These are phyloP conservation scores for Misgurnus mizolepis DNA, from an alignment of 2,113 vertebrate genomes.

Conservation along the genomic window DNA sequence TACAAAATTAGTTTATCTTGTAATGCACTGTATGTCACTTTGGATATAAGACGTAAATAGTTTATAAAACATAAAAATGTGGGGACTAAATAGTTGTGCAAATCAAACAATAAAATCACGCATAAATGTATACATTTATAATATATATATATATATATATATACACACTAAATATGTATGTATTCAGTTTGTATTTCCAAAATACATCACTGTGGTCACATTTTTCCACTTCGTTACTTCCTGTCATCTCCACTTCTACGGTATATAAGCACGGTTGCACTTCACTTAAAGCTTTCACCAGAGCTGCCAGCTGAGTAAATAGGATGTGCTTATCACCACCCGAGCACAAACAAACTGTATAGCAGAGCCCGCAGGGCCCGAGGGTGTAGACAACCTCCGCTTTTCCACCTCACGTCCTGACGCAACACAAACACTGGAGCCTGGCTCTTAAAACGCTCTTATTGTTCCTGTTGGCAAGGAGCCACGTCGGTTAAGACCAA, in stretches of 20 bases:
- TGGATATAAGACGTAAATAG: no score
- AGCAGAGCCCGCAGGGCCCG: slow-evolving; percentile 21
- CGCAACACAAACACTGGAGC: slow-evolving; percentile 14
- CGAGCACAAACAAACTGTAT: slow-evolving; percentile 31
- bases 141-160: no score
- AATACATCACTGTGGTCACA: not conserved
- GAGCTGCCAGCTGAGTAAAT: slow-evolving; percentile 36
- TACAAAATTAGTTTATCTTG: no score
- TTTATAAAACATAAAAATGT: no score
- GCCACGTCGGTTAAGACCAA: slow-evolving; percentile 38
- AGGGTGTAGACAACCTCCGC: slow-evolving; percentile 26
- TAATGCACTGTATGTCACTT: no score
- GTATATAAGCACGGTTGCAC: slow-evolving; percentile 1
- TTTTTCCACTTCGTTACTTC: slow-evolving; percentile 6
- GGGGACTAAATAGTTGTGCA: no score
- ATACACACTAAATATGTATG: not conserved
- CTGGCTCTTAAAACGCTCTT: slow-evolving; percentile 15
- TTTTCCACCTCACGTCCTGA: slow-evolving; percentile 14
- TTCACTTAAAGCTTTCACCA: slow-evolving; percentile 1
- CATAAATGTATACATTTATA: no score
- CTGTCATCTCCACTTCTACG: not conserved
- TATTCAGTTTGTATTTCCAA: not conserved
- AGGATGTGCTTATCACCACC: slow-evolving; percentile 48
- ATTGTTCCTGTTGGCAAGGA: slow-evolving; percentile 25
- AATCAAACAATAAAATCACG: no score